A percentile compares a stretch with the other conserved stretches of the same genome.
Conservation (phyloP, 2,113 vertebrate species). For the Siniperca chuatsi region DNA sequence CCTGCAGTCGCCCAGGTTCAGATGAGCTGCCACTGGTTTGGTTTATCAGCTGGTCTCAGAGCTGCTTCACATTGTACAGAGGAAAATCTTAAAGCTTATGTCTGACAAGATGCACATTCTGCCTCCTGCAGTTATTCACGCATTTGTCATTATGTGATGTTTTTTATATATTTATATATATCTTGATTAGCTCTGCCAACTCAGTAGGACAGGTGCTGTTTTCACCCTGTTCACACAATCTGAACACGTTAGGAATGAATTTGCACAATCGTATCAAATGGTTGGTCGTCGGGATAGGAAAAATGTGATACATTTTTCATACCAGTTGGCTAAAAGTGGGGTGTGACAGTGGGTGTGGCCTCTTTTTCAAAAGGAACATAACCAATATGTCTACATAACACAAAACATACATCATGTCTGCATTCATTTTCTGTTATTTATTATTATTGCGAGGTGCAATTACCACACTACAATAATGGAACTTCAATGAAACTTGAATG, state of each 20-base stretch:
- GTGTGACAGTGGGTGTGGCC: constrained; percentile 24
- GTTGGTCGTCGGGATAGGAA: background rate
- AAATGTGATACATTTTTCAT: constrained; percentile 25
- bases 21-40: constrained; percentile 47
- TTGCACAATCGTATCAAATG: constrained; percentile 27
- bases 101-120: constrained; percentile 49
- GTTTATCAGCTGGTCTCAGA: constrained; percentile 58
- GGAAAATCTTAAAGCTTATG: constrained; percentile 16
- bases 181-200: constrained; percentile 14
- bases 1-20: constrained; percentile 36
- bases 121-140: constrained; percentile 26
- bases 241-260: constrained; percentile 37
- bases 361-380: background rate
- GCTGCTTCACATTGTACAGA: constrained; percentile 24
- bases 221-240: constrained; percentile 25
- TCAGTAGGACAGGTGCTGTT: constrained; percentile 20
- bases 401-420: background rate
- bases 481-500: background rate
- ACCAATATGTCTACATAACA: background rate
- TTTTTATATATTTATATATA: constrained; percentile 18
- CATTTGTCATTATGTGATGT: constrained; percentile 23
- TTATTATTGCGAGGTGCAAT: background rate
- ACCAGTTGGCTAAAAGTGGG: background rate
- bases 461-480: background rate
- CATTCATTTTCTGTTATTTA: background rate